Base-by-base conservation (phyloP, 2,888 invertebrate species). In the Deroplatys truncata region DNA sequence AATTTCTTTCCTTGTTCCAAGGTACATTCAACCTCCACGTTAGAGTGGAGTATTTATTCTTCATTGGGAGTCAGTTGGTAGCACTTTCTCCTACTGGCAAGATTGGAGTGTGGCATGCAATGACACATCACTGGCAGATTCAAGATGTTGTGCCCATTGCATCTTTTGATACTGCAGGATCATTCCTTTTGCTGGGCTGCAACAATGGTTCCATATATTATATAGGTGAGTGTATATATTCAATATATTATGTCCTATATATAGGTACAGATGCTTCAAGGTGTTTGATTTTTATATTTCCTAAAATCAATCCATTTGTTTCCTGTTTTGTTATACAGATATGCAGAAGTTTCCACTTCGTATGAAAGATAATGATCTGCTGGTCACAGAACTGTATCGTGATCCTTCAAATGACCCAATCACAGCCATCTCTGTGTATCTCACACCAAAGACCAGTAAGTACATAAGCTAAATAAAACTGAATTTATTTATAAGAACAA, bases 101-200 rank as follows among this genome's bases (percentile, higher is more conserved):
- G 94, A 98, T 99, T 31, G 99, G 99, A 1, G 99, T 99, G n/a
- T 99, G 99, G 99, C 99, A 99, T 93, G 98, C 99, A 0, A 99
- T 99, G 97, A 98, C 99, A 0, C 98, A 99, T 92, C 98, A 99
- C 93, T 99, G 99, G 98, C 99, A 99, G 94, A 97, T 98, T 84
- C 98, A 99, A 93, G 99, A 99, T 93, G 97, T 99, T 25, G 97
- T 98, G 28, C 98, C 98, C 2, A 98, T 99, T 90, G 96, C 98
- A 15, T 98, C 99, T 0, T 98, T 98, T 93, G 99, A 99, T 93
- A 99, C 98, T 0, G 99, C 99, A 31, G 99, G 99, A 0, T 98
- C 98, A 0, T 99, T 99, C 93, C 94, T 99, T 3, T 94, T 99
- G 82, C 95, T 99, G 0, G 99, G 99, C 1, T 99, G 99, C 92